phyloP scores from a whole-genome alignment of 2,113 vertebrate species.

The Catagonus wagneri region DNA sequence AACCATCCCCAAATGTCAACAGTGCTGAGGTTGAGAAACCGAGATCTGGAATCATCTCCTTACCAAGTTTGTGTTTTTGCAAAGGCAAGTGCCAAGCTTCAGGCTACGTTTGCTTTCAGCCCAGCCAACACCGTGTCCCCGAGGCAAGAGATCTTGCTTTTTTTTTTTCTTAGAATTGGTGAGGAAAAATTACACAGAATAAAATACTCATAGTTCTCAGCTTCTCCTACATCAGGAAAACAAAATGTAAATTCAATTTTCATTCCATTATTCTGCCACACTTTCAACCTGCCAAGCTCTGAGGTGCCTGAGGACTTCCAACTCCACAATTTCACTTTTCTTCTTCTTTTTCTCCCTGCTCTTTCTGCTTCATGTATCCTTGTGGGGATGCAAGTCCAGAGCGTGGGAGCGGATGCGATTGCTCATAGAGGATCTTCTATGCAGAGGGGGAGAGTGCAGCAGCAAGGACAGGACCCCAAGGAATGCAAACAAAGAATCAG shows the following conservation, averaged over 20 bases:
- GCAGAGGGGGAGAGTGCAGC: neutral
- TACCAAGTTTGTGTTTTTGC: neutral
- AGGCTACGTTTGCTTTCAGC: constrained; percentile 12
- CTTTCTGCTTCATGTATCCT: neutral
- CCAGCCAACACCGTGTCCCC: neutral
- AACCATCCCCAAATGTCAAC: neutral
- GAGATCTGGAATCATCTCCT: neutral
- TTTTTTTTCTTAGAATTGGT: constrained; percentile 19
- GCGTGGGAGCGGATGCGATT: constrained; percentile 50
- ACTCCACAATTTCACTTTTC: neutral
- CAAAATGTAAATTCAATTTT: constrained; percentile 72
- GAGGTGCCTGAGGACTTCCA: constrained; percentile 58
- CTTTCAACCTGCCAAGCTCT: constrained; percentile 63
- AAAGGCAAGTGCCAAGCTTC: constrained; percentile 27
- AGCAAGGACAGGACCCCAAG: constrained; percentile 28
- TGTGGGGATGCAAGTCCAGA: constrained; percentile 36
- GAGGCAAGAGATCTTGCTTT: constrained; percentile 24
- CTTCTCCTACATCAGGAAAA: constrained; percentile 55
- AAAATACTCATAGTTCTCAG: constrained; percentile 38
- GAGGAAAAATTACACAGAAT: constrained; percentile 7
- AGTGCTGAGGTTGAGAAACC: neutral
- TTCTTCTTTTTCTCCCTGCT: neutral
- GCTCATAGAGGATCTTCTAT: neutral
- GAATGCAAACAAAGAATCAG: neutral
- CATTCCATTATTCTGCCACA: constrained; percentile 60